Evolutionary conservation across 2,888 invertebrate genomes (phyloP).

Genomic region (Agrochola lota): DNA sequence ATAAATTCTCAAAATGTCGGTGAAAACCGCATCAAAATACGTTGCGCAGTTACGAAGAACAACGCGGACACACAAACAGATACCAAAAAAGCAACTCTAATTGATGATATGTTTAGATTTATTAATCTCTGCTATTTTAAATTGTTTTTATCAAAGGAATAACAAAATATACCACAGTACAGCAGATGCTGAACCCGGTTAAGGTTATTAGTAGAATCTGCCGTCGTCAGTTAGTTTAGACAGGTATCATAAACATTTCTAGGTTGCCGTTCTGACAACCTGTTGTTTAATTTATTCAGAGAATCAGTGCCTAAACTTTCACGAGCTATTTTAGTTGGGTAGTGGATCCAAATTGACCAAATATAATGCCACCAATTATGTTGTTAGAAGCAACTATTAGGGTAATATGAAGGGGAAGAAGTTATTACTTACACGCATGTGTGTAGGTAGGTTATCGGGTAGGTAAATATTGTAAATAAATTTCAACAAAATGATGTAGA

Average conservation of each 20-base stretch:
- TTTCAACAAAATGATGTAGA: neutral
- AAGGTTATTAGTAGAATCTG: conserved; percentile 36
- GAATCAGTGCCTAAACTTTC: conserved; percentile 43
- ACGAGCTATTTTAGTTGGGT: conserved; percentile 24
- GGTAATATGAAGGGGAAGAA: conserved; percentile 20
- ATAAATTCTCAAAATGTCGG: neutral
- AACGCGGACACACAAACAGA: neutral
- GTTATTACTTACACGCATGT: conserved; percentile 16
- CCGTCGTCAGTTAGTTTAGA: conserved; percentile 47
- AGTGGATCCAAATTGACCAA: conserved; percentile 50
- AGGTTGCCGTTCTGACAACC: conserved; percentile 59
- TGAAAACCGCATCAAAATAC: neutral
- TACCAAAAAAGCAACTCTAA: neutral
- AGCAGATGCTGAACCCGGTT: conserved; percentile 2
- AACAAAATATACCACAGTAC: neutral
- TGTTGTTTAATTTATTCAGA: conserved; percentile 60
- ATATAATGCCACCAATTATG: conserved; percentile 51
- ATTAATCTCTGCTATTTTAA: neutral
- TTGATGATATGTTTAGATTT: neutral
- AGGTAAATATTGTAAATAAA: neutral
- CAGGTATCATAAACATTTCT: conserved; percentile 57
- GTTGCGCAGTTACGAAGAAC: neutral
- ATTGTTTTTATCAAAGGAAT: neutral
- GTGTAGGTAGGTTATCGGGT: neutral
- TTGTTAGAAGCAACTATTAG: conserved; percentile 43